Base-by-base conservation (phyloP, 2,113 vertebrate species). In the Elephas maximus region DNA sequence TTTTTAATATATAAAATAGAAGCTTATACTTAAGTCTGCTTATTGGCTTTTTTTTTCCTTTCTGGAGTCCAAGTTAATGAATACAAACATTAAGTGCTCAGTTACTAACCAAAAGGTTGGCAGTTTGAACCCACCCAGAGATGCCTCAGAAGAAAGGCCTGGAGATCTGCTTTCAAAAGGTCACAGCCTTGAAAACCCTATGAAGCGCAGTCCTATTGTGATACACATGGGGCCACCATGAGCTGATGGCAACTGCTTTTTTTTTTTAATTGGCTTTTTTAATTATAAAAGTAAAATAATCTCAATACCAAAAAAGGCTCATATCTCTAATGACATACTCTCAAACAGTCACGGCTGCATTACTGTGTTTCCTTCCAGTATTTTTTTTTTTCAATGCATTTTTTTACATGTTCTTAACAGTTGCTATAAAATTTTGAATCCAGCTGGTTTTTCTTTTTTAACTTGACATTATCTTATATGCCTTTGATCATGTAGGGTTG, bases 401-500 rank as follows among this genome's bases (percentile, higher is more conserved):
- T 62, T 62, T 79, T 65, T 62, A 45, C 7, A 0, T 1, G 37
- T 71, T 28, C 0, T 0, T 86, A 26, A 86, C 15, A 0, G 17
- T 0, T 24, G 65, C 37, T 41, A 67, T 79, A 60, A 57, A 79
- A 28, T 45, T 26, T 57, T 28, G 88, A 74, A 51, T 80, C 87
- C 62, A 1, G 90, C 93, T 11, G 48, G 77, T 23, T 63, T 51
- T 26, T 33, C 69, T 77, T 63, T 78, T 67, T 7, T 10, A 82
- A 23, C 87, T 86, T 87, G 96, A 88, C 84, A 37, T 94, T 93
- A 37, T 85, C 78, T 78, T 45, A n/a, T 18, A 3, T 2, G n/a
- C 81, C 96, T 97, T 91, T 95, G 94, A 89, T 93, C 96, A 44
- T 33, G 48, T 5, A 23, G 44, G 89, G 85, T 73, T 24, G 89